These are phyloP conservation scores for Mesembrinibis cayennensis DNA, from an alignment of 2,113 vertebrate species.

Conservation along the genomic window DNA sequence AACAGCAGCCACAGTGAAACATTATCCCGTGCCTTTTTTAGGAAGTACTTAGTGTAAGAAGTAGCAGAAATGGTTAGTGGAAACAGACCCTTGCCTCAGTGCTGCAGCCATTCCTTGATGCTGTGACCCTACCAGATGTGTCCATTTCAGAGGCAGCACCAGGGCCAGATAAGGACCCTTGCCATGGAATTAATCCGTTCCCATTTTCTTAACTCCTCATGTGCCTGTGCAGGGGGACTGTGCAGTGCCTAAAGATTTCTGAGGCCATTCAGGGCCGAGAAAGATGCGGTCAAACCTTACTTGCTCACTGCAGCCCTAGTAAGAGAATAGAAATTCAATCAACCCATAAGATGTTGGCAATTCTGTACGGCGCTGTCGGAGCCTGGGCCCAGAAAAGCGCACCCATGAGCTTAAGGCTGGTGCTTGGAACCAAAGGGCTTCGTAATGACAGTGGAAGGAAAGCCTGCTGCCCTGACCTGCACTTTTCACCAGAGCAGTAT, in stretches of 20 bases:
- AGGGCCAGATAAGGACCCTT: background rate
- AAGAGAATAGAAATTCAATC: background rate
- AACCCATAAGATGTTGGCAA: accelerated
- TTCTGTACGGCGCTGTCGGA: accelerated
- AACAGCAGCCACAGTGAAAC: slow-evolving; percentile 62
- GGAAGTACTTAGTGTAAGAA: slow-evolving; percentile 69
- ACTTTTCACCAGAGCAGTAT: background rate
- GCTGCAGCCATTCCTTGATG: background rate
- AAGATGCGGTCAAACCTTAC: accelerated
- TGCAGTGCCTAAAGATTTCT: background rate
- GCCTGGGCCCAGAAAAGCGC: background rate
- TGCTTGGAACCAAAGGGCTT: background rate
- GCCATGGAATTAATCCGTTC: slow-evolving; percentile 13
- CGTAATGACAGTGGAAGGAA: background rate
- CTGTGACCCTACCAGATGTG: slow-evolving; percentile 29
- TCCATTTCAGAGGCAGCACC: background rate
- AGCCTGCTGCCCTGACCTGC: background rate
- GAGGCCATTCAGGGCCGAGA: background rate
- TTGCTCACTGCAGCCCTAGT: background rate
- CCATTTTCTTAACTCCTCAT: slow-evolving; percentile 43
- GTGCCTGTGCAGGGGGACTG: background rate
- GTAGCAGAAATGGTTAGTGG: slow-evolving; percentile 63
- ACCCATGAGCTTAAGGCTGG: background rate
- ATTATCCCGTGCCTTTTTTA: slow-evolving; percentile 42
- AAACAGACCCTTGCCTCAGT: slow-evolving; percentile 47